Evolutionary conservation across 2,888 invertebrate genomes (phyloP), one percentile per base, ranked within the genome.

Genomic region (Cancer borealis): DNA sequence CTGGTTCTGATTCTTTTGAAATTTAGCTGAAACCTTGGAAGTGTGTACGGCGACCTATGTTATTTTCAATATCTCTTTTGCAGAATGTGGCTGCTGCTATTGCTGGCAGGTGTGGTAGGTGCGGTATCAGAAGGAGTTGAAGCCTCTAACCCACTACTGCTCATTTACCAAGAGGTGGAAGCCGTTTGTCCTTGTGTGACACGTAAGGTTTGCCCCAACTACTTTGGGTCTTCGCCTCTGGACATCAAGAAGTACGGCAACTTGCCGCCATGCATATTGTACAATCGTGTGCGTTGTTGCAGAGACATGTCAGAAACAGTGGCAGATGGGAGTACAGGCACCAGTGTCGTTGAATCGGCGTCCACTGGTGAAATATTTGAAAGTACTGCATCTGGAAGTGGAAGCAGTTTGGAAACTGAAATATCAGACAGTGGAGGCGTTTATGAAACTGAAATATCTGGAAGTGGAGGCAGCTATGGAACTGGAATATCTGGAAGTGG

Each of bases 261-360:
- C 46, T 30, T 93, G 26, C 89, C 73, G 10, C 93, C 93, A 21
- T 93, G 93, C 66, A 21, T 54, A 17, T 46, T 30, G 88, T 89
- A n/a, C 79, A 60, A 88, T 8, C 26, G 93, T 14, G 88, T 93
- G 49, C 88, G 93, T 3, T 93, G 93, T 49, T 93, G 93, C 88
- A 6, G 30, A 10, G 79, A 12, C 79, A n/a, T 66, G 66, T n/a
- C 66, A 4, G 46, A 21, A 21, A 4, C 26, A 6, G 6, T 26
- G 0, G 49, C 54, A 17, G 90, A 54, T 1, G 90, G 90, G 10
- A 54, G 12, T 8, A n/a, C 17, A 45, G 46, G 45, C 88, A 2
- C 3, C 8, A 17, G n/a, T 47, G 91, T 6, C n/a, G 60, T 17
- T 66, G 60, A n/a, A 4, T 30, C 26, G 39, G 12, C 12, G 10